phyloP scores from a whole-genome alignment of 2,113 vertebrate species.

The Bos taurus region ARS-UCD2.0 NC_037349.1:54511001-54511500 shows the following conservation, averaged over 20 bases:
- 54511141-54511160: background rate
- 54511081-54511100: background rate
- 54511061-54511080: background rate
- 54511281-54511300: background rate
- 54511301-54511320: background rate
- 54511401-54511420: background rate
- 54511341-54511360: background rate
- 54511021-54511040: background rate
- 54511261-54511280: background rate
- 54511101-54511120: background rate
- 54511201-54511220: background rate
- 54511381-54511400: background rate
- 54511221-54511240: conserved; percentile 10
- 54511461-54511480: background rate
- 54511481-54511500: background rate
- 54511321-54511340: background rate
- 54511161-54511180: background rate
- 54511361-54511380: background rate
- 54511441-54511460: background rate
- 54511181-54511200: background rate
- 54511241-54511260: background rate
- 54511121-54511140: background rate
- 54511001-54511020: background rate
- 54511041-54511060: background rate
- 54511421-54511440: background rate